Base-by-base conservation (phyloP, 2,113 vertebrate genomes). In the Thomomys bottae region DNA sequence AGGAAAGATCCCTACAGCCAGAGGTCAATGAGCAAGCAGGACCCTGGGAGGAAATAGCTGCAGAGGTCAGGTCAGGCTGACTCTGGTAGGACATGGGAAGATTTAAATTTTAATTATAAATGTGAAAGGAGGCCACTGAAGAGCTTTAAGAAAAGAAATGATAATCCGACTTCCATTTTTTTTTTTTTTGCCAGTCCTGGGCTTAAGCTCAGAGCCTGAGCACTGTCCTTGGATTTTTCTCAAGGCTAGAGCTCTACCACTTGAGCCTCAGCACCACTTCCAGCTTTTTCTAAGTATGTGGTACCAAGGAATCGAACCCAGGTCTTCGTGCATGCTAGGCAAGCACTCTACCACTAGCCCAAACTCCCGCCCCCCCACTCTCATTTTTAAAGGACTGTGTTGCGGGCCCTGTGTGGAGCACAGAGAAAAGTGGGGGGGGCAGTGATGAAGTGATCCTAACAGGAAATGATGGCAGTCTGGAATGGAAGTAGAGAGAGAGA, bases 71-170 rank as follows among this genome's bases (percentile, higher is more conserved):
- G 73, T 80, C 71, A 4, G 6, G 21, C 21, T 4, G 18, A 63
- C 54, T 78, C 92, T 67, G 32, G 36, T 28, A 78, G 59, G 54
- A 91, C 70, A 66, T 0, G 45, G 67, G 10, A 40, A 70, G 49
- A 78, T 89, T 78, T 77, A 66, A 91, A 87, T 49, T 77, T 94
- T 84, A 93, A 93, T 78, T 73, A 42, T 78, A 64, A 77, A 87
- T 34, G 40, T 59, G 17, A 84, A 91, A 84, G 45, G 57, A 88
- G 34, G 77, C 32, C 59, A 45, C 40, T 30, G 49, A 54, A 70
- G 63, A 64, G 71, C 73, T 81, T 78, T 61, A 38, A 36, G 28
- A 75, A 64, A 61, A 67, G 38, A 94, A 75, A 79, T 40, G 71
- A 84, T 0, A 8, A 73, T 85, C 70, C 3, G 40, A 64, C 30